Conservation (phyloP, 2,888 invertebrate species). For the Rhagium mordax region DNA sequence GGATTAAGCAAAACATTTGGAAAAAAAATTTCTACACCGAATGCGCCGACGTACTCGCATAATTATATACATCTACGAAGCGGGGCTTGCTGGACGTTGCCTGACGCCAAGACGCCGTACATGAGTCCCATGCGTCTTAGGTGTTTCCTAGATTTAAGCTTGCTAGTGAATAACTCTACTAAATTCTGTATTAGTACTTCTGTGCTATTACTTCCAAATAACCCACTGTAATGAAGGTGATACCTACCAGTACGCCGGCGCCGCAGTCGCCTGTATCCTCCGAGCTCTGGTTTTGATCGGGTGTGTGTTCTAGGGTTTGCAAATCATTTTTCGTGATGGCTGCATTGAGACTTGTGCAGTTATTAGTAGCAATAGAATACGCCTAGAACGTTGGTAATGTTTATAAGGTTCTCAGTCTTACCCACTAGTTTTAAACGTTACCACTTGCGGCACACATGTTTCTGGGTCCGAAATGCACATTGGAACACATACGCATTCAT, state of each 20-base stretch:
- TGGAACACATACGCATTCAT: constrained; percentile 66
- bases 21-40: too few relatives aligned
- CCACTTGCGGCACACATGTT: constrained; percentile 49
- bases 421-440: neutral
- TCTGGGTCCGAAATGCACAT: constrained; percentile 60
- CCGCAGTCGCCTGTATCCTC: constrained; percentile 19
- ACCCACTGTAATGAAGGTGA: too few relatives aligned
- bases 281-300: neutral
- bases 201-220: too few relatives aligned
- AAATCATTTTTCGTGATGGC: constrained; percentile 62
- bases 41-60: too few relatives aligned
- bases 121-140: too few relatives aligned
- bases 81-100: too few relatives aligned
- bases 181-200: too few relatives aligned
- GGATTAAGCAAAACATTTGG: too few relatives aligned
- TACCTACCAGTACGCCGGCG: constrained; percentile 28
- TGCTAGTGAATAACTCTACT: too few relatives aligned
- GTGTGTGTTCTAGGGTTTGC: constrained; percentile 55
- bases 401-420: neutral
- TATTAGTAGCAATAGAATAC: constrained; percentile 67
- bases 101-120: too few relatives aligned
- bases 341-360: constrained; percentile 66
- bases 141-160: too few relatives aligned
- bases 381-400: constrained; percentile 56
- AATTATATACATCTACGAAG: too few relatives aligned